Conservation (phyloP, 2,113 vertebrate genomes). For the Tonatia bakeri region DNA sequence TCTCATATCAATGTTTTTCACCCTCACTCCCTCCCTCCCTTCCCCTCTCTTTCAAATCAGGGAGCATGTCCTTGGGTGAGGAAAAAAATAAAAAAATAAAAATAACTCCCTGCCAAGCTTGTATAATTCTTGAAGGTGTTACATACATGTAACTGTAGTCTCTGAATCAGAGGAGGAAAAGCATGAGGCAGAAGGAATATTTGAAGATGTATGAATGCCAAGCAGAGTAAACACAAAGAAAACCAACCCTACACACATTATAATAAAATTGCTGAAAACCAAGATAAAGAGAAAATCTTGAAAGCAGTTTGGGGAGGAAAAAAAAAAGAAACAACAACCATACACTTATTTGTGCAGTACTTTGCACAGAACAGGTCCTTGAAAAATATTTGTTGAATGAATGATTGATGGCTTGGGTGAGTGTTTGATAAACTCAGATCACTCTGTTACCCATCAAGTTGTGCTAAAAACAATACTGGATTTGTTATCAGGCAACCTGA, state of each 20-base stretch:
- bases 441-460: background rate
- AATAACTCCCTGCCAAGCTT: background rate
- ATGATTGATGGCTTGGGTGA: background rate
- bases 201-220: background rate
- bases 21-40: too few species aligned
- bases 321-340: background rate
- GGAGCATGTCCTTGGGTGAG: too few species aligned
- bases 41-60: too few species aligned
- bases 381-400: background rate
- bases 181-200: background rate
- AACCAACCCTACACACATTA: background rate
- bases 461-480: background rate
- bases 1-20: too few species aligned
- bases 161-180: background rate
- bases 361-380: background rate
- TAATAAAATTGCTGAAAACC: slow-evolving; percentile 13
- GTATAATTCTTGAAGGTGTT: background rate
- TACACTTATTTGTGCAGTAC: background rate
- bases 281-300: slow-evolving; percentile 30
- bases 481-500: background rate
- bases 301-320: background rate
- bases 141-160: background rate
- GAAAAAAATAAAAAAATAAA: too few species aligned
- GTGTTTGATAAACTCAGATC: background rate
- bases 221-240: slow-evolving; percentile 6